Base-by-base conservation (phyloP, 2,888 invertebrate genomes). In the Agriotes lineatus region DNA sequence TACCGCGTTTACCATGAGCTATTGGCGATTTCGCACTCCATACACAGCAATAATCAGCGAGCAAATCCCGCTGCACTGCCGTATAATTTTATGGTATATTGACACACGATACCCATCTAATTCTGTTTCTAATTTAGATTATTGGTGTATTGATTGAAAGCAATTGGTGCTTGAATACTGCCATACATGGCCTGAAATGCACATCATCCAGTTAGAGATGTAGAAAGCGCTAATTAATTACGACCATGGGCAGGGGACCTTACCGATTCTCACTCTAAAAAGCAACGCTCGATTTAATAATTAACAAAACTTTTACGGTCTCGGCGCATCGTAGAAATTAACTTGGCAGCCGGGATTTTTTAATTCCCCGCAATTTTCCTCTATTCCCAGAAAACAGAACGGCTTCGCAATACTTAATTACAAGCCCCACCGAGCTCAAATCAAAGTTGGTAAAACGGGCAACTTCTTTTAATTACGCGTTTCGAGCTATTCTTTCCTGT, bases 81-180 rank as follows among this genome's bases (percentile, higher is more conserved):
- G 44, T 61, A 39, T 52, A 61, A 61, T 52, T 61, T 61, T 61
- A 61, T 61, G 61, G 16, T 52, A 50, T 61, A 61, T 50, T 52
- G 61, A 61, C 50, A 61, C 61, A 52, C 22, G 37, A 52, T 50
- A 61, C 16, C 61, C 16, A 61, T 25, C 61, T 50, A 61, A 61
- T 61, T 52, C 33, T 22, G 33, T 30, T 39, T 39, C 20, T 25
- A 42, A 58, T 58, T 60, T 35, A 60, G 33, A 60, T 48, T 45
- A 44, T 45, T 45, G 44, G 48, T 30, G 18, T 48, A 25, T 48
- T 20, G 45, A 60, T 48, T 18, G 33, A 20, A 33, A 14, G 19
- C 19, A 54, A 54, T 16, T 54, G 37, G 37, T 35, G 37, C n/a
- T 35, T 6, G 10, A 16, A 42, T 42, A 14, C 7, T 14, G 16